Percentiles rank a stretch among this genome's conserved stretches.
Evolutionary conservation across 2,888 invertebrate species (phyloP).

Genomic region (Notodromas monacha): DNA sequence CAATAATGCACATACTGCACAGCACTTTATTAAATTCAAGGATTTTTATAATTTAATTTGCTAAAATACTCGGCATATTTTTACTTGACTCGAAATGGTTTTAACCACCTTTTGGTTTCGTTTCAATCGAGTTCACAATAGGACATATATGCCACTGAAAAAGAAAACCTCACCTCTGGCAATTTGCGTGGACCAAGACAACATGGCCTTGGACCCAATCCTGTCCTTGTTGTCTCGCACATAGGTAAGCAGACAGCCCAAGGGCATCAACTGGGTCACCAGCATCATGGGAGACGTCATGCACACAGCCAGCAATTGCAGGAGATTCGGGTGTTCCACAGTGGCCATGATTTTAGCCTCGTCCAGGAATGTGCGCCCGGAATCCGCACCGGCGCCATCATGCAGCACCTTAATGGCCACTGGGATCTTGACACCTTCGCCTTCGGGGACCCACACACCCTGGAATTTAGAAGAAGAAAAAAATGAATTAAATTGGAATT

Average conservation of each 20-base stretch:
- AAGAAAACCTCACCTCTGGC: conserved; percentile 26
- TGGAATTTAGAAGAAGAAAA: too few relatives aligned
- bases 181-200: conserved; percentile 94
- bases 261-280: conserved; percentile 83
- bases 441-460: conserved; percentile 78
- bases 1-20: too few relatives aligned
- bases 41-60: too few relatives aligned
- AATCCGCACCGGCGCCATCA: conserved; percentile 33
- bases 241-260: conserved; percentile 79
- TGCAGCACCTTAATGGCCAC: conserved; percentile 88
- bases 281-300: conserved; percentile 94
- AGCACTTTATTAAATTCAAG: too few relatives aligned
- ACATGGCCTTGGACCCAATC: conserved; percentile 67
- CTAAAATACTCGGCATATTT: too few relatives aligned
- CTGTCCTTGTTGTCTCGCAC: conserved; percentile 63
- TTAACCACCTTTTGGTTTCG: too few relatives aligned
- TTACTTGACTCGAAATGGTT: too few relatives aligned
- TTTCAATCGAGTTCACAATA: too few relatives aligned
- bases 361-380: conserved; percentile 69
- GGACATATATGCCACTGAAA: too few relatives aligned
- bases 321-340: conserved; percentile 69
- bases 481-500: too few relatives aligned
- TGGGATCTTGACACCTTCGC: conserved; percentile 65
- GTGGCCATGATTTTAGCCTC: conserved; percentile 95
- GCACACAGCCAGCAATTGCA: conserved; percentile 78